Conservation (phyloP, 2,113 vertebrate genomes). For the Oriolus oriolus region DNA sequence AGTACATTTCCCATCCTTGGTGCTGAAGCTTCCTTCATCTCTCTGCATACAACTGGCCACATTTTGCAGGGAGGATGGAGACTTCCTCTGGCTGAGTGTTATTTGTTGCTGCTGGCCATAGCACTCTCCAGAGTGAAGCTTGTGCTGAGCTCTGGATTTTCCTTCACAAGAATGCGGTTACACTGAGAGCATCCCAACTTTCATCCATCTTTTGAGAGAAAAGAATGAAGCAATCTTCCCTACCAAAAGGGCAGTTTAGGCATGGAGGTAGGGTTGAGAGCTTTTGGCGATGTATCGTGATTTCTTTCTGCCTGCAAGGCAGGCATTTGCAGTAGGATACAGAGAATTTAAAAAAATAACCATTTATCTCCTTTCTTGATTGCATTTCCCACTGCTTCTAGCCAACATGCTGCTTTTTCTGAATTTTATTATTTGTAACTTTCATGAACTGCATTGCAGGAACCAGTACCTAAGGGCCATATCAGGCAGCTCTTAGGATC, state of each 20-base stretch:
- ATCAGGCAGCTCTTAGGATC: not conserved
- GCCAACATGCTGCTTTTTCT: not conserved
- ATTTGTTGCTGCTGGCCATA: not conserved
- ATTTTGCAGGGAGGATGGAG: not conserved
- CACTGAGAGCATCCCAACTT: not conserved
- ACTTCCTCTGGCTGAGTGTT: not conserved
- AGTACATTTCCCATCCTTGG: not conserved
- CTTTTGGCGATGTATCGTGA: rapidly evolving
- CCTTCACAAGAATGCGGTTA: not conserved
- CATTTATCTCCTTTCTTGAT: not conserved
- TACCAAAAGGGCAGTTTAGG: not conserved
- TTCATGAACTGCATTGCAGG: not conserved
- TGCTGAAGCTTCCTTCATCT: not conserved
- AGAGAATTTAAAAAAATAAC: not conserved
- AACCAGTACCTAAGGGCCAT: not conserved
- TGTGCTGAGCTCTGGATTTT: not conserved
- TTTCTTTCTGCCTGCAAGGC: not conserved
- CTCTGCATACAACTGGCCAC: rapidly evolving
- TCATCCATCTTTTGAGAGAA: not conserved
- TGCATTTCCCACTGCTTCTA: not conserved
- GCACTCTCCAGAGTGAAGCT: not conserved
- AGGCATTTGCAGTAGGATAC: not conserved
- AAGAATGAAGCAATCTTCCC: not conserved
- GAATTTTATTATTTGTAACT: not conserved
- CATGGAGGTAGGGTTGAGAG: not conserved